Base-by-base conservation (phyloP, 2,113 vertebrate species). In the Triplophysa dalaica region DNA sequence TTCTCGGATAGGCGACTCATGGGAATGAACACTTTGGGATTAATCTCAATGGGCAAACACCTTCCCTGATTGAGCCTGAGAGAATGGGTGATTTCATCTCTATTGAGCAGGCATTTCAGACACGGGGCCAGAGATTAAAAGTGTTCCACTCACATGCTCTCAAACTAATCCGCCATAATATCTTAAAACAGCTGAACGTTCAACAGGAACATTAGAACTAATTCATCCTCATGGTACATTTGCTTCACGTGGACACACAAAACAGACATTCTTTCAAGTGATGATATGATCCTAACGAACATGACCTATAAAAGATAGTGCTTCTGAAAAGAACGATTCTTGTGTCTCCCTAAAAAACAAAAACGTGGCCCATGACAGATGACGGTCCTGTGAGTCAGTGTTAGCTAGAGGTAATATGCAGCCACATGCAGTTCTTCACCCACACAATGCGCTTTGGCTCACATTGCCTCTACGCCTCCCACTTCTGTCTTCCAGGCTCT, bases 21-120 rank as follows among this genome's bases (percentile, higher is more conserved):
- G 65, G 48, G 70, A 48, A 70, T 52, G 60, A 56, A 68, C 26
- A 48, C 6, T 50, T 65, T 19, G 38, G 22, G 58, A 76, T 80
- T 80, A 80, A 83, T 80, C 82, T 70, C 24, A 62, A 75, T 73
- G 43, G 64, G 64, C 77, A 79, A 79, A 83, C 72, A 70, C 72
- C 72, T 76, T 58, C 33, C 38, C 11, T 66, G 45, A 74, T 74
- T 45, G 45, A 41, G 29, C 61, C 45, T 74, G n/a, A 17, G 12
- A 63, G 22, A 67, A 19, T 1, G 26, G 66, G 43, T 43, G 56
- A 56, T 74, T 66, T 68, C 17, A 60, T 70, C 61, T 66, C 72
- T 29, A 79, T 22, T 21, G 48, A 7, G 10, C 58, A 8, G 2
- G 7, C 2, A 26, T 79, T 66, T 70, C 48, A 77, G 70, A 45